Base-by-base conservation (phyloP, 2,888 invertebrate species). In the Aspidiotus destructor region DNA sequence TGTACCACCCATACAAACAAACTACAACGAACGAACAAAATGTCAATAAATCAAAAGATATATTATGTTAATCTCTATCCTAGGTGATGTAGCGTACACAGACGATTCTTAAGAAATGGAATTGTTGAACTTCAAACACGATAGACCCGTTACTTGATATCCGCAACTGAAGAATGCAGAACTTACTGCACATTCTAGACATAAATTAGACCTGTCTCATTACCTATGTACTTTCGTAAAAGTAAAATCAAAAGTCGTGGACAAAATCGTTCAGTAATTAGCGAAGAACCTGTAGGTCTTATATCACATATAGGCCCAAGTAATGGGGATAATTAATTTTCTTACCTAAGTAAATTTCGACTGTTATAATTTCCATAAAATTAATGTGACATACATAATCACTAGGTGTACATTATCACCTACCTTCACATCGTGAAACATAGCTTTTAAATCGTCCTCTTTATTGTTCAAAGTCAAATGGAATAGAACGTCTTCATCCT, bases 351-450 rank as follows among this genome's bases (percentile, higher is more conserved):
- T n/a, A n/a, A n/a, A 52, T 52, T 52, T n/a, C 11, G 5, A n/a
- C 15, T 13, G 52, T n/a, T n/a, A n/a, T n/a, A n/a, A n/a, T n/a
- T n/a, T n/a, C n/a, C n/a, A n/a, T n/a, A n/a, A n/a, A n/a, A n/a
- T n/a, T n/a, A n/a, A n/a, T n/a, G n/a, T n/a, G n/a, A n/a, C n/a
- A n/a, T n/a, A n/a, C n/a, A n/a, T n/a, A n/a, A n/a, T n/a, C n/a
- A n/a, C n/a, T n/a, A n/a, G 11, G n/a, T 52, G 52, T 8, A 60
- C 1, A 40, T 10, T 15, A 13, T 41, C 52, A 52, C 63, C 1
- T 81, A 94, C 95, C 86, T 93, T 94, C 70, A 95, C 86, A 78
- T 96, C 96, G 13, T 92, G 89, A 77, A 96, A 97, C 93, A 95
- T 94, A 79, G 91, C 89, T 62, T 88, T 86, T 53, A 95, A 84